These are phyloP conservation scores for Acronicta leporina DNA, from an alignment of 2,888 invertebrate genomes.

Conservation along the genomic window DNA sequence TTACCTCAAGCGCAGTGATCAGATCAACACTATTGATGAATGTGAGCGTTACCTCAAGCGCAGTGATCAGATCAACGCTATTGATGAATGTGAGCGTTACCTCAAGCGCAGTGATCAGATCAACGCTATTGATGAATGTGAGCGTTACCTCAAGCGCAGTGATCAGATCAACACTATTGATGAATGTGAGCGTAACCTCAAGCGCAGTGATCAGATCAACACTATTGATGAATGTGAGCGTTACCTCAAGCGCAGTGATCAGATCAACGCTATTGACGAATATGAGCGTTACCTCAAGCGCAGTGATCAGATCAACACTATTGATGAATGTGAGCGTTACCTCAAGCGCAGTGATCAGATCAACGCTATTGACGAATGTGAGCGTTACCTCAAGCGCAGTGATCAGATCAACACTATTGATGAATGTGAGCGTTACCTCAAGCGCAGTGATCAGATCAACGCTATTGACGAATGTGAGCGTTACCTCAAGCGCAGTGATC, in stretches of 20 bases:
- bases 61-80: slow-evolving; percentile 17
- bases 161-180: slow-evolving; percentile 20
- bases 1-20: slow-evolving; percentile 1
- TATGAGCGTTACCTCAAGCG: neutral
- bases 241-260: slow-evolving; percentile 1
- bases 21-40: slow-evolving; percentile 23
- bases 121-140: slow-evolving; percentile 27
- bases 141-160: neutral
- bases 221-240: slow-evolving; percentile 27
- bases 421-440: slow-evolving; percentile 15
- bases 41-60: slow-evolving; percentile 2
- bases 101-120: slow-evolving; percentile 1
- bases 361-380: slow-evolving; percentile 27
- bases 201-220: slow-evolving; percentile 10
- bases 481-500: slow-evolving; percentile 1
- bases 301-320: slow-evolving; percentile 17
- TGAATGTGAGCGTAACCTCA: slow-evolving; percentile 14
- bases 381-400: neutral
- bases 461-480: slow-evolving; percentile 26
- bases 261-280: slow-evolving; percentile 23
- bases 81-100: slow-evolving; percentile 23
- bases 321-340: slow-evolving; percentile 23
- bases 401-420: slow-evolving; percentile 20
- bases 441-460: slow-evolving; percentile 10
- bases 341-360: slow-evolving; percentile 1